Percentiles rank a stretch among this genome's conserved stretches.
These are phyloP conservation scores for Metopolophium dirhodum DNA, from an alignment of 1,140 invertebrate genomes.

Conservation along the genomic window DNA sequence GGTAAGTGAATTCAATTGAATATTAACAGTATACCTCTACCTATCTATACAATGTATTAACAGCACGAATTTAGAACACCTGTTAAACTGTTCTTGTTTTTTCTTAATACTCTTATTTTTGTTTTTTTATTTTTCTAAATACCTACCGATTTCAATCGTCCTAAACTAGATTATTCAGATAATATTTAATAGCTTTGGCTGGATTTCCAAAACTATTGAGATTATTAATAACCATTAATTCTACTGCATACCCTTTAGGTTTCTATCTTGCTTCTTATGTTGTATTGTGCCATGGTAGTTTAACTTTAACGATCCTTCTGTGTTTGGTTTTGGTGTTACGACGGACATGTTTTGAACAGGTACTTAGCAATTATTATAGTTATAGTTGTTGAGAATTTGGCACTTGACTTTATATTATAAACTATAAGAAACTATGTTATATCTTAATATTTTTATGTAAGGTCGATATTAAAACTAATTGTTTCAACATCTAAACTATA, in stretches of 20 bases:
- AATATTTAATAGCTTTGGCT: neutral
- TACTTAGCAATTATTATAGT: neutral
- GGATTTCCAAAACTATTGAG: neutral
- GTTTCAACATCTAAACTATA: neutral
- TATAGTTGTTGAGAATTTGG: neutral
- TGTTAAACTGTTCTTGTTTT: neutral
- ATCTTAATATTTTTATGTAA: neutral
- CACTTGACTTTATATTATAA: neutral
- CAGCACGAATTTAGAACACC: slow-evolving; percentile 14
- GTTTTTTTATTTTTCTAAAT: neutral
- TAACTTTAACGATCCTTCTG: neutral
- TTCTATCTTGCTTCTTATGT: neutral
- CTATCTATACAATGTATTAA: neutral
- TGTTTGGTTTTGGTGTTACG: slow-evolving; percentile 22
- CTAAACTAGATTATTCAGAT: neutral
- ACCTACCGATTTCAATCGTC: neutral
- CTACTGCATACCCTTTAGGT: neutral
- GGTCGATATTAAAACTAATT: neutral
- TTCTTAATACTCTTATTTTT: neutral
- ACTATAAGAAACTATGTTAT: neutral
- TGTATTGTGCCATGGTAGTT: neutral
- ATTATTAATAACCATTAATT: neutral
- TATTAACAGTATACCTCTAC: neutral
- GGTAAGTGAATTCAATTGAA: slow-evolving; percentile 24
- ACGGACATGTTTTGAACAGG: slow-evolving; percentile 3